A percentile compares a stretch with the other conserved stretches of the same genome.
Evolutionary conservation across 2,888 invertebrate genomes (phyloP).

Genomic region (Chloroclystis v-ata): DNA sequence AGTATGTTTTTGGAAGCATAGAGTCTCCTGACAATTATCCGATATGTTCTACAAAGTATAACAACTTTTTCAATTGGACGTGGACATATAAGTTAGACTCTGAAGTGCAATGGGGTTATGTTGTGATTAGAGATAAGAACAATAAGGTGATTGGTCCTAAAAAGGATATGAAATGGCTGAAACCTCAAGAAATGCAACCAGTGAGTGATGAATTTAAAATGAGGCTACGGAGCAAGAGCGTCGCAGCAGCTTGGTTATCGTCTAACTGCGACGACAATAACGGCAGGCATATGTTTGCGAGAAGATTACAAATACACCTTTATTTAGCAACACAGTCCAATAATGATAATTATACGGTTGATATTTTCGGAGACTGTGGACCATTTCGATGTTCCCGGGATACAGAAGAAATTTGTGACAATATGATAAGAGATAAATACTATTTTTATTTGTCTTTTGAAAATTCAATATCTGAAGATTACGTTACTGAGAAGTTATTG

Average conservation of each 20-base stretch:
- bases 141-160: conserved; percentile 49
- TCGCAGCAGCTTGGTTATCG: conserved; percentile 44
- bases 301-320: conserved; percentile 24
- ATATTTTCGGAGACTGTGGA: conserved; percentile 37
- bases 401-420: conserved; percentile 36
- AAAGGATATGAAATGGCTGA: conserved; percentile 51
- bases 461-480: conserved; percentile 54
- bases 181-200: conserved; percentile 39
- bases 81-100: conserved; percentile 55
- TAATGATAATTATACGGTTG: conserved; percentile 15
- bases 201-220: conserved; percentile 38
- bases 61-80: conserved; percentile 58
- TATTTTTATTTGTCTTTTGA: conserved; percentile 63
- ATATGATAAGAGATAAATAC: conserved; percentile 35
- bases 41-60: conserved; percentile 33
- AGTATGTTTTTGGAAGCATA: conserved; percentile 50
- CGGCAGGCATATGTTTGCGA: conserved; percentile 23
- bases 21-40: conserved; percentile 53
- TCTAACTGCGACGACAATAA: conserved; percentile 33
- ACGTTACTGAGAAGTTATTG: conserved; percentile 52
- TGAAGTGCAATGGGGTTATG: conserved; percentile 47
- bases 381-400: conserved; percentile 28
- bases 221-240: conserved; percentile 36
- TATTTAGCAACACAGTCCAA: conserved; percentile 11
- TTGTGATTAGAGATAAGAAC: conserved; percentile 46